Conservation (phyloP, 2,113 vertebrate species). For the Fulmarus glacialis region DNA sequence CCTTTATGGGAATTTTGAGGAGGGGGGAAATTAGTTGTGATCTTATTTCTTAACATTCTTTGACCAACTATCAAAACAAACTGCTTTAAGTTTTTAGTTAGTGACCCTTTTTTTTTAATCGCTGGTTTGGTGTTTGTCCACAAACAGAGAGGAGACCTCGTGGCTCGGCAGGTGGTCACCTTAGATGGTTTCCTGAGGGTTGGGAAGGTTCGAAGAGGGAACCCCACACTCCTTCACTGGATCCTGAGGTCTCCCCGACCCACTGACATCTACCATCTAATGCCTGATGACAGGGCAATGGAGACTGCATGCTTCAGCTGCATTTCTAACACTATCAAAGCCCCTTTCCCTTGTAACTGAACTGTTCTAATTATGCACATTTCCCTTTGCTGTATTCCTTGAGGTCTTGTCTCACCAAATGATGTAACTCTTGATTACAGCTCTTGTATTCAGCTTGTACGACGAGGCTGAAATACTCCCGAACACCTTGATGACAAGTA, state of each 20-base stretch:
- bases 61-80: not conserved
- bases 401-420: slow-evolving; percentile 64
- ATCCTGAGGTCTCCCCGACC: not conserved
- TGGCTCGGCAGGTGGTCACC: not conserved
- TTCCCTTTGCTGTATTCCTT: slow-evolving; percentile 66
- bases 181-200: not conserved
- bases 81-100: not conserved
- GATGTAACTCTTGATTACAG: slow-evolving; percentile 71
- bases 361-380: slow-evolving; percentile 67
- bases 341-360: slow-evolving; percentile 34
- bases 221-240: not conserved
- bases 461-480: slow-evolving; percentile 22
- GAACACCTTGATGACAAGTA: slow-evolving; percentile 73
- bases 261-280: slow-evolving; percentile 14
- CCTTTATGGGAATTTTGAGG: not conserved
- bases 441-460: slow-evolving; percentile 66
- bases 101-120: not conserved
- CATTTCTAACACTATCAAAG: slow-evolving; percentile 40
- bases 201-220: not conserved
- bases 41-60: not conserved
- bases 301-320: slow-evolving; percentile 19
- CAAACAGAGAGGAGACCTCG: not conserved
- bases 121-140: not conserved
- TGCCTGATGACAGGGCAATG: slow-evolving; percentile 38
- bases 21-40: not conserved